Conservation (phyloP, 2,888 invertebrate species). For the Hirtodrosophila duncani region DNA sequence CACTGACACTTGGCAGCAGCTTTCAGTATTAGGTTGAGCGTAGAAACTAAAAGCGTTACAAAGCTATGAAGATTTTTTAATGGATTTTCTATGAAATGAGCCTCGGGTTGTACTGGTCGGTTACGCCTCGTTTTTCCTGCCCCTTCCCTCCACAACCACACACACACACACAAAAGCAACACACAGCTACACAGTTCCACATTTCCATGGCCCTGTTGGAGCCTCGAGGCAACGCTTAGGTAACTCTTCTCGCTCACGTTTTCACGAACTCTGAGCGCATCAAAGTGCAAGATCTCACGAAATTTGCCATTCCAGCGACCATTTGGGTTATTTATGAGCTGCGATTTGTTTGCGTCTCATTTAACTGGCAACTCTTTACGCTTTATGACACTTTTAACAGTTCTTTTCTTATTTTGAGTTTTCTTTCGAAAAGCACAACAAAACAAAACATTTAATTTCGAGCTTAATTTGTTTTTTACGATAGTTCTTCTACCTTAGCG, state of each 20-base stretch:
- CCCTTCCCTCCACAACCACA: neutral
- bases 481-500: constrained; percentile 13
- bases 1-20: too few relatives aligned
- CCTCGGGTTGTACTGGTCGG: constrained; percentile 12
- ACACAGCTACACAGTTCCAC: neutral
- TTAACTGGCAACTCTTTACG: constrained; percentile 50
- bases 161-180: too few relatives aligned
- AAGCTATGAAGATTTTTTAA: constrained; percentile 12
- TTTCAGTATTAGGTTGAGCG: too few relatives aligned
- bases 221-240: constrained; percentile 54
- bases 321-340: constrained; percentile 65
- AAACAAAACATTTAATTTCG: neutral
- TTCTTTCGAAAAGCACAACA: neutral
- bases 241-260: constrained; percentile 68
- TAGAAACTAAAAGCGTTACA: constrained; percentile 3
- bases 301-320: constrained; percentile 66
- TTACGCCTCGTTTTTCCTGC: constrained; percentile 51
- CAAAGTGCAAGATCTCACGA: constrained; percentile 75
- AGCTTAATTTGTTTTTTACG: constrained; percentile 8
- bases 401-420: constrained; percentile 30
- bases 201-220: neutral
- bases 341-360: constrained; percentile 66
- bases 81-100: constrained; percentile 34
- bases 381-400: constrained; percentile 64
- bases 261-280: constrained; percentile 73